Base-by-base conservation (phyloP, 2,113 vertebrate species). In the Campylomormyrus tamandua region DNA sequence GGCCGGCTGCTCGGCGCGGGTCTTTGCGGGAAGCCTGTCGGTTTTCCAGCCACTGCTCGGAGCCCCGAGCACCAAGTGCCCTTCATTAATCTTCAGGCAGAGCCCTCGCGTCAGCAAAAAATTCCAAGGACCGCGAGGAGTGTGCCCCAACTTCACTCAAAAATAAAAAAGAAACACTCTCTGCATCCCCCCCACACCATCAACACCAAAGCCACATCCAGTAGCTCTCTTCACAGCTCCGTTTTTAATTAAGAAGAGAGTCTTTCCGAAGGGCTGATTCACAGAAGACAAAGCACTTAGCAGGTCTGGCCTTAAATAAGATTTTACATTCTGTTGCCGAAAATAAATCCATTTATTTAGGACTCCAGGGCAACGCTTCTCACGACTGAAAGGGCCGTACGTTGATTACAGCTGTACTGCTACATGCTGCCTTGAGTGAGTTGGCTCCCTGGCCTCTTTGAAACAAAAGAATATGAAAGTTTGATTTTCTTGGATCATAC, bases 341-440 rank as follows among this genome's bases (percentile, higher is more conserved):
- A 95, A 96, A 96, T 95, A 95, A 95, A 95, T 93, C 92, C 90
- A 94, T 96, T 94, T 95, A 93, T 95, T 94, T 93, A 87, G 92
- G 70, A 92, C 95, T 93, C 90, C 92, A 90, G 95, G 96, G 92
- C 90, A 93, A 91, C 88, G 91, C 92, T 93, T 93, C 90, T 94
- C 90, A 89, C 92, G 93, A 91, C 94, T 94, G 92, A 94, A 93
- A 95, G 93, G 90, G 92, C 88, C 46, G 77, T 70, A 92, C 92
- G 92, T 93, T 93, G 93, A 94, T 94, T 94, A 93, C 93, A 92
- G 91, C 92, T 92, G 88, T 92, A 92, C 91, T 93, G 91, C 91
- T 91, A 91, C 90, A 90, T 77, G 35, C 90, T 90, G 89, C 91
- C 90, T 91, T 91, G 91, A 93, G 90, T 90, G 80, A 90, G 87